Base-by-base conservation (phyloP, 2,797 vertebrate genomes). In the Bovichtus variegatus region DNA sequence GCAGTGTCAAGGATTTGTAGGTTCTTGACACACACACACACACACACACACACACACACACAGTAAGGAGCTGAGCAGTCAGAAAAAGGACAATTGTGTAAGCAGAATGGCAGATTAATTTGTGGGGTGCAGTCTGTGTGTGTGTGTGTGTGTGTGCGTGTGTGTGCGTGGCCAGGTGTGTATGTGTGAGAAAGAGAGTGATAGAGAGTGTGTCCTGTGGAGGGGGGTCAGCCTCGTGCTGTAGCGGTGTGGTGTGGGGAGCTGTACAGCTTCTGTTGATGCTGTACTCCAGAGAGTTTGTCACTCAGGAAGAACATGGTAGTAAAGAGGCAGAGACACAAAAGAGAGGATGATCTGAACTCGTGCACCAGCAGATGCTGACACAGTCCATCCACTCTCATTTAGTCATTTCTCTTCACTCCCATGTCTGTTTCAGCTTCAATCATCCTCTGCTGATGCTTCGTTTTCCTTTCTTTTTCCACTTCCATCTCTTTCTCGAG, bases 1-100 rank as follows among this genome's bases (percentile, higher is more conserved):
- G 85, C 90, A 76, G 77, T 71, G 87, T 88, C 74, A 71, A 91
- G 76, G 75, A 82, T 91, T 87, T 91, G 49, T 65, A 49, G 75
- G 73, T 74, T 66, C 43, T 76, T 72, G 62, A 78, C 50, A 21
- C 60, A 72, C 51, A 44, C 31, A 72, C 51, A 44, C 31, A 31
- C 58, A 12, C 36, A 57, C 47, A 16, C 51, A 55, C 43, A 31
- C 59, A 47, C 19, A 58, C 19, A 77, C 38, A 55, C n/a, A 74
- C 15, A 67, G 34, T 11, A 53, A 80, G 63, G 41, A 87, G 82
- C 81, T 88, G 86, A 88, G 78, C 75, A 44, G 77, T 85, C 81
- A 85, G 68, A 86, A 87, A 82, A 68, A 57, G 23, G 61, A 65
- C 59, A 75, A 77, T 60, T 79, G 80, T 77, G 64, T 76, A 55